Evolutionary conservation across 2,113 vertebrate genomes (phyloP).

Genomic region (Felis catus): F.catus_Fca126_mat1.0 CM031416.1:120736001-120736500

Average conservation of each 20-base stretch:
- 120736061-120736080: not conserved
- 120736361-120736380: not conserved
- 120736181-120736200: not conserved
- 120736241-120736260: not conserved
- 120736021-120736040: not conserved
- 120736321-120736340: not conserved
- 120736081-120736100: not conserved
- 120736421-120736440: not conserved
- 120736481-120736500: no score
- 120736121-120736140: not conserved
- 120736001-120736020: not conserved
- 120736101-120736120: not conserved
- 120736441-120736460: not conserved
- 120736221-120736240: not conserved
- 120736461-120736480: not conserved
- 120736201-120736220: not conserved
- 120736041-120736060: not conserved
- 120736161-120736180: not conserved
- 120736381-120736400: not conserved
- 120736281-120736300: not conserved
- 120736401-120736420: not conserved
- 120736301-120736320: not conserved
- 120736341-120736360: not conserved
- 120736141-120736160: not conserved
- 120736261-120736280: rapidly evolving